Base-by-base conservation (phyloP, 2,888 invertebrate species). In the Entomobrya proxima region DNA sequence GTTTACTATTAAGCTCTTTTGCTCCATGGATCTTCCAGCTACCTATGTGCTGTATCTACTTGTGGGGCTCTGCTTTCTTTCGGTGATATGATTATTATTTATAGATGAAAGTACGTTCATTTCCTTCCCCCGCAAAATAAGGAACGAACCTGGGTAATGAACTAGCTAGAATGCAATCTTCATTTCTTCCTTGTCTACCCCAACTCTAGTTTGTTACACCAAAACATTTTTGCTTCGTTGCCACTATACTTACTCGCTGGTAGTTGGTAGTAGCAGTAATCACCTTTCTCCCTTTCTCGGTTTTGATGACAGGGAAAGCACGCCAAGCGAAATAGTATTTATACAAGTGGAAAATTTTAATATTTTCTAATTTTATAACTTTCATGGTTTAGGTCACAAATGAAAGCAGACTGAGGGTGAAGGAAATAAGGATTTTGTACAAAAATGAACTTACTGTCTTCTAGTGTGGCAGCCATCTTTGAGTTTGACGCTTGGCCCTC, bases 401-500 rank as follows among this genome's bases (percentile, higher is more conserved):
- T n/a, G n/a, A n/a, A n/a, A n/a, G n/a, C n/a, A n/a, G 44, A 40
- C 44, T 40, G n/a, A n/a, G 7, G 44, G 44, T 40, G 7, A 40
- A 40, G 9, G 44, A 40, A 11, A 15, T 55, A 55, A 55, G 18
- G 18, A 18, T 55, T n/a, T 55, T 13, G 18, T 13, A 55, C 6
- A 30, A 21, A 50, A 30, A 3, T 32, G 15, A 61, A 91, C 92
- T 91, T 90, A 93, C 93, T 94, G 92, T 98, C 98, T 93, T 98
- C 97, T 87, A 96, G 94, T 6, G 98, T 98, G 89, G 95, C 95
- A 58, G 96, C 96, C 69, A 95, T 93, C 91, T 95, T 95, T 47
- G 97, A 95, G 92, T 98, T 98, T 86, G 98, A 98, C 61, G 98
- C 98, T 91, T 96, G 96, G 5, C 98, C 98, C 92, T 98, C 95